Percentiles rank a stretch among this genome's conserved stretches.
Conservation (phyloP, 2,797 vertebrate species). For the Protonibea diacanthus region DNA sequence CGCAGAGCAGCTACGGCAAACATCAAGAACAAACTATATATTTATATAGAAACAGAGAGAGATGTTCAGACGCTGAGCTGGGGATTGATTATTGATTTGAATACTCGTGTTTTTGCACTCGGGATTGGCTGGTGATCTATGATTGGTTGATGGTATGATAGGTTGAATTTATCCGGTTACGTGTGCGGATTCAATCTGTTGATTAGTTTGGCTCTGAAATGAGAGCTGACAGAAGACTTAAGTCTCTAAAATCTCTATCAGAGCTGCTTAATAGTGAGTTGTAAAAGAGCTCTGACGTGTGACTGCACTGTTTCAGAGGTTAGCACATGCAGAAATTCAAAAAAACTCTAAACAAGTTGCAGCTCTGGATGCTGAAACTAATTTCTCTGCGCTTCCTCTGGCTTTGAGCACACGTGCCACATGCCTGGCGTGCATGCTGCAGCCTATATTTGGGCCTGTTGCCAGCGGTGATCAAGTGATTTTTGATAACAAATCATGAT, state of each 20-base stretch:
- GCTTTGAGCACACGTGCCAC: slow-evolving; percentile 3
- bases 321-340: neutral
- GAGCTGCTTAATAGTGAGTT: neutral
- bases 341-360: neutral
- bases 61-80: neutral
- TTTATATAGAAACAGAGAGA: neutral
- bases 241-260: neutral
- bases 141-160: neutral
- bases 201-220: neutral
- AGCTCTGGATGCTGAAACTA: neutral
- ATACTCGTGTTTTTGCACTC: neutral
- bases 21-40: neutral
- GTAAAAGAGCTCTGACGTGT: neutral
- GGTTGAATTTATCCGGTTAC: neutral
- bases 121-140: neutral
- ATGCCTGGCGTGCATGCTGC: slow-evolving; percentile 33
- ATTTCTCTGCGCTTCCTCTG: no score
- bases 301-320: neutral
- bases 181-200: neutral
- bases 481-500: slow-evolving; percentile 25
- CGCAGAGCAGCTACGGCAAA: neutral
- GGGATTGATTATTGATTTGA: slow-evolving; percentile 11
- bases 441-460: slow-evolving; percentile 24
- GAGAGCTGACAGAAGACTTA: neutral
- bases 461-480: slow-evolving; percentile 36